These are phyloP conservation scores for Paralinhomoeus sp. DNA, from an alignment of 2,888 invertebrate genomes.

Conservation along the genomic window DNA sequence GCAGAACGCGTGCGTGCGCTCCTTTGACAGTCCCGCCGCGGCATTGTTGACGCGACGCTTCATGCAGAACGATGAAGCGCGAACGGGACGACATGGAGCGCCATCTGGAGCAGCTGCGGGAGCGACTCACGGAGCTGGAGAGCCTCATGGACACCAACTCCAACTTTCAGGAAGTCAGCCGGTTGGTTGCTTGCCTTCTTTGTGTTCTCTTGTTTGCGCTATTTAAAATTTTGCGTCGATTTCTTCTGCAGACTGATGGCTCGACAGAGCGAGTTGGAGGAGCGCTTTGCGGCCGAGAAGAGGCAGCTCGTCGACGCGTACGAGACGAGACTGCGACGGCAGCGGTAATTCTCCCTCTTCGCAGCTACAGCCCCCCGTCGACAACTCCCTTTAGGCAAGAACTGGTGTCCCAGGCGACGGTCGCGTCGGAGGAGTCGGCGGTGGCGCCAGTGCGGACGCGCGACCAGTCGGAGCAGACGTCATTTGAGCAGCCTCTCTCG, in stretches of 20 bases:
- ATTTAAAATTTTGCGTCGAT: too few relatives aligned
- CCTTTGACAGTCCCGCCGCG: too few relatives aligned
- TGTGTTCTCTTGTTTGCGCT: too few relatives aligned
- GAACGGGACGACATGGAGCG: constrained; percentile 18
- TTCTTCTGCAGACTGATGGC: too few relatives aligned
- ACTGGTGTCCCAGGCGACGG: background rate
- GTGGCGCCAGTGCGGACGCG: background rate
- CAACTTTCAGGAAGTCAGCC: background rate
- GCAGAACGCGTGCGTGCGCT: too few relatives aligned
- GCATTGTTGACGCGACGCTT: too few relatives aligned
- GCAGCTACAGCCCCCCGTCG: background rate
- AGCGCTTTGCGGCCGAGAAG: too few relatives aligned
- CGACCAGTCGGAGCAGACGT: too few relatives aligned
- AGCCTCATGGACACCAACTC: constrained; percentile 6
- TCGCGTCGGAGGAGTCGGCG: background rate
- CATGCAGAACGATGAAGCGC: constrained; percentile 8
- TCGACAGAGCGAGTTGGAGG: background rate
- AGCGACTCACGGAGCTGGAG: constrained; percentile 18
- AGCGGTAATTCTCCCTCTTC: too few relatives aligned
- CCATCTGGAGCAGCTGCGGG: constrained; percentile 18
- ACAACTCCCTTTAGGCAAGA: too few relatives aligned
- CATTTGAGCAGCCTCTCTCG: background rate
- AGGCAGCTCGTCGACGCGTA: background rate
- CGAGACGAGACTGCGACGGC: background rate
- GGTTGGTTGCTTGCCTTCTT: too few relatives aligned